Base-by-base conservation (phyloP, 2,888 invertebrate genomes). In the Cephus spinipes region DNA sequence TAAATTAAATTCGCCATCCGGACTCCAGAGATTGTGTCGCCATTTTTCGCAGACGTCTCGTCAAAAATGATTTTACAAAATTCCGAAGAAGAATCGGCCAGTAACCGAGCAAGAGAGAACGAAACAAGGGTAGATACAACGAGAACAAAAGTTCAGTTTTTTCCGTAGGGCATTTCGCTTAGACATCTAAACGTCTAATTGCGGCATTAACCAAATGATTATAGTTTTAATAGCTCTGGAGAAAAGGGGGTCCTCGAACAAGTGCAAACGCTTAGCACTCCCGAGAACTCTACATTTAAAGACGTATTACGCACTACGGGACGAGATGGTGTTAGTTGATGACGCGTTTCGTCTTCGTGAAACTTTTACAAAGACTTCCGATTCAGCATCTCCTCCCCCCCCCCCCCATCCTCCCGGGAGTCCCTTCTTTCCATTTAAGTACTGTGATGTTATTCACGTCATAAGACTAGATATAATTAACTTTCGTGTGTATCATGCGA, bases 171-270 rank as follows among this genome's bases (percentile, higher is more conserved):
- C 40, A 40, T 23, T 15, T 40, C 15, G 40, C 15, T 23, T 6
- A 40, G 15, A 23, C 15, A 40, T 40, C 15, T 40, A 40, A 40
- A 40, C 15, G 40, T 40, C 40, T 40, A 78, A 78, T 75, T 78
- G 73, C 69, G 71, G 15, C 73, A 75, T 78, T 78, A 78, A 78
- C 35, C 55, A 75, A 78, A 78, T 75, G 78, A 78, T 76, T 78
- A 75, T 78, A 78, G 78, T 78, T 78, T 78, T 78, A 78, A 78
- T 78, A 68, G 75, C 75, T 73, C 69, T 32, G 30, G 4, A 32
- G 69, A 69, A 69, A 69, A 30, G 31, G 31, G 69, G n/a, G 15
- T 4, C 40, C 40, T 40, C 15, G 12, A 15, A 40, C 15, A 15
- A 15, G 40, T 15, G 40, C 40, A 6, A 40, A 15, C 4, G 12